Evolutionary conservation across 2,888 invertebrate species (phyloP).

Genomic region (Tanypteryx hageni): DNA sequence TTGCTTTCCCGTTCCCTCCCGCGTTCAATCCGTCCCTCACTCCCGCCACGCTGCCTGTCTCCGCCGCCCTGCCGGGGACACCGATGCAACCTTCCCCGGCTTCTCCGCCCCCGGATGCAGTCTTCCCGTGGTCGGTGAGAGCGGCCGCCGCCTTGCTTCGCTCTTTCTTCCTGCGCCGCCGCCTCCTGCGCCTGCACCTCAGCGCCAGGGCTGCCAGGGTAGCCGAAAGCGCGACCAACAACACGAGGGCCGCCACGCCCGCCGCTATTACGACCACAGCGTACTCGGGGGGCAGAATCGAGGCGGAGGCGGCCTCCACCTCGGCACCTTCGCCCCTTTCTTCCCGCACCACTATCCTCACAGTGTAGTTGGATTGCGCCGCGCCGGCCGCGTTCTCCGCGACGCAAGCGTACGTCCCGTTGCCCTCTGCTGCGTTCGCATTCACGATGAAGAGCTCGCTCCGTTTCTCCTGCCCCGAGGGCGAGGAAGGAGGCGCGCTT

Average conservation of each 20-base stretch:
- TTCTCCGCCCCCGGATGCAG: conserved; percentile 75
- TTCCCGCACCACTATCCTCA: conserved; percentile 74
- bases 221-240: conserved; percentile 88
- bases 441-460: conserved; percentile 89
- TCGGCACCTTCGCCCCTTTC: conserved; percentile 72
- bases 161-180: conserved; percentile 80
- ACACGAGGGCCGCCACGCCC: conserved; percentile 89
- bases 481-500: neutral
- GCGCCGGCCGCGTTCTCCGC: conserved; percentile 92
- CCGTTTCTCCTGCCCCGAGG: conserved; percentile 80
- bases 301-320: conserved; percentile 88
- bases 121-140: conserved; percentile 85
- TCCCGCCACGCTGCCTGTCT: conserved; percentile 76
- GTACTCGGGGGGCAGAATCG: conserved; percentile 70
- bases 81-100: conserved; percentile 73
- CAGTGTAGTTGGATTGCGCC: conserved; percentile 87
- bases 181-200: conserved; percentile 74
- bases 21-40: conserved; percentile 73
- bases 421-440: conserved; percentile 85
- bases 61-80: conserved; percentile 73
- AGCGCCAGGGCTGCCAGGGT: conserved; percentile 76
- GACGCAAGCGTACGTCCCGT: conserved; percentile 90
- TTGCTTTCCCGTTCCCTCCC: conserved; percentile 74
- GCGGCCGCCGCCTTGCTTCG: conserved; percentile 82
- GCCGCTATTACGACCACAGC: conserved; percentile 84